Evolutionary conservation across 2,797 vertebrate species (phyloP).

Genomic region (Tolypeutes matacus): DNA sequence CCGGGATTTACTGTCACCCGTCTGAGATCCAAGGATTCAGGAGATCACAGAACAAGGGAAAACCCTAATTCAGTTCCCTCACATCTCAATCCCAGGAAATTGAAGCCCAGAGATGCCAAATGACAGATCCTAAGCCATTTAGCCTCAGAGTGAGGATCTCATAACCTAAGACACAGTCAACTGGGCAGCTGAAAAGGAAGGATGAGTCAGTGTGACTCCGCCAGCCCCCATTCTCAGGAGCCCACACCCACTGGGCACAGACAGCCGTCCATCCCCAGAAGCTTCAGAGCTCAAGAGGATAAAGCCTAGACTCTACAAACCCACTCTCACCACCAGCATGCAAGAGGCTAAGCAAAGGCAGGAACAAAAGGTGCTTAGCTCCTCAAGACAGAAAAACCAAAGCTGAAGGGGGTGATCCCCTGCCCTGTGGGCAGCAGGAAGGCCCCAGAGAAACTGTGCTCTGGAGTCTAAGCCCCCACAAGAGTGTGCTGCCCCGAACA

Average conservation of each 20-base stretch:
- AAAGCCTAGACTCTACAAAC: background rate
- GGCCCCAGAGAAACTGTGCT: background rate
- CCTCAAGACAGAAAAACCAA: background rate
- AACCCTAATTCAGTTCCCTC: background rate
- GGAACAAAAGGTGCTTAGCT: background rate
- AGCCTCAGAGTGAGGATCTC: background rate
- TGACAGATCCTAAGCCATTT: background rate
- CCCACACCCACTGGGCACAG: too few relatives aligned
- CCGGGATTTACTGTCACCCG: constrained; percentile 36
- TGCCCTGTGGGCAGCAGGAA: background rate
- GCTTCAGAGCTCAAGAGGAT: background rate
- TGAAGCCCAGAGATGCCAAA: constrained; percentile 17
- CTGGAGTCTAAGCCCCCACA: background rate
- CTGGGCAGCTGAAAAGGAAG: background rate
- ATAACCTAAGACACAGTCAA: background rate
- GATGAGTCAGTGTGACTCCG: background rate
- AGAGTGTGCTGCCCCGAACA: too few relatives aligned
- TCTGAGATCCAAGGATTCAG: background rate
- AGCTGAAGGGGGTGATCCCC: background rate
- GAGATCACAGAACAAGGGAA: constrained; percentile 20
- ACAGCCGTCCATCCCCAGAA: background rate
- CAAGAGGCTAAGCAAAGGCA: background rate
- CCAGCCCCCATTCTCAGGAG: background rate
- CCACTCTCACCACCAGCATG: background rate
- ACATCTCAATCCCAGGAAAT: background rate